phyloP scores from a whole-genome alignment of 2,113 vertebrate species.

The Cyphotilapia sp. region DNA sequence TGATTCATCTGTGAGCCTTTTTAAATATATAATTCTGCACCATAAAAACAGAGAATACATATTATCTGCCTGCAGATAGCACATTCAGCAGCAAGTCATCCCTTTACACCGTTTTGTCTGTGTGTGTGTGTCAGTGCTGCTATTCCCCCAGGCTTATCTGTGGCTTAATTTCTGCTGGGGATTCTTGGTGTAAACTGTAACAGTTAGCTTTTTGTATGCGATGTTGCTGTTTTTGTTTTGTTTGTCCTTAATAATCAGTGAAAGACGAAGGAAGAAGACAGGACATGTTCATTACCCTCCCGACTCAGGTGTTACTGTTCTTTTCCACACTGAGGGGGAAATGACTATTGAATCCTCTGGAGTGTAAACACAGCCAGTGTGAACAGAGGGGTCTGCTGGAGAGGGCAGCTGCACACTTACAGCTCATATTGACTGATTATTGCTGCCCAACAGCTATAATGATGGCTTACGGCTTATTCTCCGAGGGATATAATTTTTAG shows the following conservation, averaged over 20 bases:
- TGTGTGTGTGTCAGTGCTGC: neutral
- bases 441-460: conserved; percentile 21
- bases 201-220: neutral
- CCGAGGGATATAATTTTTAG: neutral
- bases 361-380: conserved; percentile 19
- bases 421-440: conserved; percentile 23
- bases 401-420: neutral
- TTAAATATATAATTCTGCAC: neutral
- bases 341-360: neutral
- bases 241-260: neutral
- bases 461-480: neutral
- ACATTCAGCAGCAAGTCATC: neutral
- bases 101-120: neutral
- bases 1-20: neutral
- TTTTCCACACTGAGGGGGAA: neutral
- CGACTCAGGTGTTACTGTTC: neutral
- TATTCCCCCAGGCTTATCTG: neutral
- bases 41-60: neutral
- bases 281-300: neutral
- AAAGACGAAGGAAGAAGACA: neutral
- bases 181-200: neutral
- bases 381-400: neutral
- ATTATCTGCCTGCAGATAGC: neutral
- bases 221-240: neutral
- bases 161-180: conserved; percentile 5